A percentile compares a stretch with the other conserved stretches of the same genome.
Conservation (phyloP, 1,140 invertebrate genomes). For the Aphelinus atriplicis region DNA sequence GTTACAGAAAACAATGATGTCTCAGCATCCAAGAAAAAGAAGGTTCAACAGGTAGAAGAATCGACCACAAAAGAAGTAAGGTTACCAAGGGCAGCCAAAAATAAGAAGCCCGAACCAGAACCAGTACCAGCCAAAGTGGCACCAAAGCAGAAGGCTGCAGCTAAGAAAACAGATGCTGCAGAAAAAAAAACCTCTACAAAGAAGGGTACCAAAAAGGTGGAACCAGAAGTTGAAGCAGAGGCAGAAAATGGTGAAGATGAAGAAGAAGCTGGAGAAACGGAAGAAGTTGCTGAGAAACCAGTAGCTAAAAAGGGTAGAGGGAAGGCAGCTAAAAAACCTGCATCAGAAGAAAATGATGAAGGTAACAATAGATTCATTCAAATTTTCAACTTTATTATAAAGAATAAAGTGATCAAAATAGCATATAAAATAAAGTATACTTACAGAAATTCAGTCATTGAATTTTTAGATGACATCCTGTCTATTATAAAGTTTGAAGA, state of each 20-base stretch:
- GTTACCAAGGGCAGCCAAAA: constrained; percentile 43
- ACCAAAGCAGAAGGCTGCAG: constrained; percentile 18
- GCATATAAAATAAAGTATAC: no score
- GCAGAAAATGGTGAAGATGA: constrained; percentile 25
- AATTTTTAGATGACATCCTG: no score
- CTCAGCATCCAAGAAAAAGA: constrained; percentile 38
- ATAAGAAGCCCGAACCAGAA: constrained; percentile 39
- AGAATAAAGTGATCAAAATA: no score
- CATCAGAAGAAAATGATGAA: constrained; percentile 27
- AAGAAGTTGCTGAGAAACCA: constrained; percentile 31
- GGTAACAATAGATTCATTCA: neutral
- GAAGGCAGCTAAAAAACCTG: constrained; percentile 29
- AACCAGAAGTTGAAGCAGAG: constrained; percentile 27
- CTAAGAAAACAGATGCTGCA: constrained; percentile 32
- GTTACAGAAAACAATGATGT: constrained; percentile 38
- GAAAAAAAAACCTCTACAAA: constrained; percentile 35
- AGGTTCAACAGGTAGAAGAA: constrained; percentile 20
- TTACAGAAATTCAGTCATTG: no score
- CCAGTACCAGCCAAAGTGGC: constrained; percentile 27
- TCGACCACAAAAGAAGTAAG: constrained; percentile 30
- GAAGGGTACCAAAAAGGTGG: constrained; percentile 33
- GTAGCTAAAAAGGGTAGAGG: constrained; percentile 33
- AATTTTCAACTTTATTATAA: neutral
- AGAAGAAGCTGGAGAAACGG: constrained; percentile 17
- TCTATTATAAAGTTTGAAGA: neutral